These are phyloP conservation scores for Chloropsis hardwickii DNA, from an alignment of 2,113 vertebrate species.

Conservation along the genomic window DNA sequence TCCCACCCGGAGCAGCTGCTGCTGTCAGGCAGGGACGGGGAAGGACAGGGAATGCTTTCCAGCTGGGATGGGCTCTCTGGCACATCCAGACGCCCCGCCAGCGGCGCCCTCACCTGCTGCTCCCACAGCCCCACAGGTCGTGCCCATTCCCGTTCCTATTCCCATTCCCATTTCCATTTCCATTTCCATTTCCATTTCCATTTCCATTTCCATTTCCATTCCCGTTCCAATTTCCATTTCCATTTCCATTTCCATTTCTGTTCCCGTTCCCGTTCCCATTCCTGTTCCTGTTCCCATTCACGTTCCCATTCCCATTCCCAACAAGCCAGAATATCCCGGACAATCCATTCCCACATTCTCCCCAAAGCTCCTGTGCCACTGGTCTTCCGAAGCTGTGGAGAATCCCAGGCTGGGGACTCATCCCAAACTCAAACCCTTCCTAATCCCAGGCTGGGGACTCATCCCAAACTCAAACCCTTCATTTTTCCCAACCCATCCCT, in stretches of 20 bases:
- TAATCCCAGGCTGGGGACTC: not conserved
- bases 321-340: not conserved
- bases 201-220: not conserved
- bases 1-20: constrained; percentile 14
- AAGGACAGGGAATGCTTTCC: not conserved
- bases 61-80: not conserved
- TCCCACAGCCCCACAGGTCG: not conserved
- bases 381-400: not conserved
- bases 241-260: not conserved
- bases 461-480: not conserved
- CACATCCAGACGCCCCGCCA: not conserved
- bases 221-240: not conserved
- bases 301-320: not conserved
- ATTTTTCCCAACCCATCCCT: not conserved
- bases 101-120: not conserved
- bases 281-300: no score
- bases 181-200: not conserved
- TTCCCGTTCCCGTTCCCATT: not conserved
- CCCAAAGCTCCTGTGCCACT: fast-evolving
- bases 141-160: not conserved
- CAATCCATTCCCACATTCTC: fast-evolving
- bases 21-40: constrained; percentile 38
- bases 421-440: not conserved
- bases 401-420: not conserved
- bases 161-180: not conserved